Evolutionary conservation across 2,888 invertebrate genomes (phyloP).

Genomic region (Bombyx huttoni): DNA sequence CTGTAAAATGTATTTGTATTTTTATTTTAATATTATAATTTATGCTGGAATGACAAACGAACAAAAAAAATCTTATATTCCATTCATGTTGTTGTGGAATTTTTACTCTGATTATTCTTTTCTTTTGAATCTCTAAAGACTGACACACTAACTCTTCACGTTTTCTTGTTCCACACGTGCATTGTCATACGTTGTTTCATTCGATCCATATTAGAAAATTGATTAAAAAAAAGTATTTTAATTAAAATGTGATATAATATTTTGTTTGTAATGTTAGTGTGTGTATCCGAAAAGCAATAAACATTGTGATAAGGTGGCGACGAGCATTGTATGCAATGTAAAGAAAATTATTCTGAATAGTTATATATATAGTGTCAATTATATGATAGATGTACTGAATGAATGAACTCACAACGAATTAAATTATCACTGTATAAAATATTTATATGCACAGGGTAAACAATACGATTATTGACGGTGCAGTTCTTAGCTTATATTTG

Average conservation of each 20-base stretch:
- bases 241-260: conserved; percentile 60
- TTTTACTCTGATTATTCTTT: conserved; percentile 15
- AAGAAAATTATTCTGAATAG: conserved; percentile 33
- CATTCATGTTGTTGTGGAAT: conserved; percentile 26
- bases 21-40: conserved; percentile 45
- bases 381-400: conserved; percentile 25
- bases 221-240: conserved; percentile 40
- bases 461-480: neutral
- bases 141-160: conserved; percentile 37
- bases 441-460: neutral
- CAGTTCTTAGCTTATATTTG: neutral
- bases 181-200: conserved; percentile 24
- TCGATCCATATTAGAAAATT: conserved; percentile 30
- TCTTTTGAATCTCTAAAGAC: conserved; percentile 41
- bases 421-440: neutral
- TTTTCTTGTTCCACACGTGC: conserved; percentile 27
- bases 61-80: conserved; percentile 22
- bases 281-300: conserved; percentile 66
- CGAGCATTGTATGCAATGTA: conserved; percentile 43
- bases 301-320: conserved; percentile 58
- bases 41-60: conserved; percentile 61
- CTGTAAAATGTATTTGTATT: conserved; percentile 4
- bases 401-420: conserved; percentile 18
- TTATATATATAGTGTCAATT: conserved; percentile 58
- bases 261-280: conserved; percentile 49